phyloP scores from a whole-genome alignment of 1,140 invertebrate genomes.

The Musca domestica region DNA sequence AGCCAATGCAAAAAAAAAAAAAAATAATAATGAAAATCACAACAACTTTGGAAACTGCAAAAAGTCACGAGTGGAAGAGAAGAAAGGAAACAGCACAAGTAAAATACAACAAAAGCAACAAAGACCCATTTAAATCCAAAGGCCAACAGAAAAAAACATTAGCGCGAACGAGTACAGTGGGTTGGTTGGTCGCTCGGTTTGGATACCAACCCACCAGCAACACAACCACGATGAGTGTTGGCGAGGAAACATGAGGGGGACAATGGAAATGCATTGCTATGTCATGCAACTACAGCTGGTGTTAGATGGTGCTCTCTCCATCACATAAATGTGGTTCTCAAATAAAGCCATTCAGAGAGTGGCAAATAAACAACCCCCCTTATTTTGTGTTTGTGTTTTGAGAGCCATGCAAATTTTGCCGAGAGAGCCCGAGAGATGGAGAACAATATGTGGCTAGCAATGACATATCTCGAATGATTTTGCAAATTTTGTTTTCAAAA shows the following conservation, averaged over 20 bases:
- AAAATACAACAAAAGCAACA: background rate
- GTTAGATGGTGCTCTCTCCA: background rate
- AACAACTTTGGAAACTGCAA: conserved; percentile 11
- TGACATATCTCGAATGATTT: no score
- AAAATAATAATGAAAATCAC: background rate
- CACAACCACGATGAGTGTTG: no score
- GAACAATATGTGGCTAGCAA: no score
- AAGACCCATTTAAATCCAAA: conserved; percentile 1
- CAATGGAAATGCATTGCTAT: no score
- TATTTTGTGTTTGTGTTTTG: no score
- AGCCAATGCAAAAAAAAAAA: background rate
- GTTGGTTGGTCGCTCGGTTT: conserved; percentile 10
- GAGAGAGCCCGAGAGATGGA: no score
- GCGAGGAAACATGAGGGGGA: no score
- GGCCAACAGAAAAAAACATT: conserved; percentile 1
- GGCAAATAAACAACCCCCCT: no score
- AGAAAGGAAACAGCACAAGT: conserved; percentile 1
- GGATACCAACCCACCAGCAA: no score
- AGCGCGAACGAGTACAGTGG: conserved; percentile 9
- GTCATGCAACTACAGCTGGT: no score
- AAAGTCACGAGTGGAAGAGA: background rate
- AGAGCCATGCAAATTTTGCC: no score
- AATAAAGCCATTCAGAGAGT: background rate
- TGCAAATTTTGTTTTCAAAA: no score
- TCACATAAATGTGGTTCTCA: background rate